Conservation (phyloP, 1,140 invertebrate species). For the Bradysia coprophila region DNA sequence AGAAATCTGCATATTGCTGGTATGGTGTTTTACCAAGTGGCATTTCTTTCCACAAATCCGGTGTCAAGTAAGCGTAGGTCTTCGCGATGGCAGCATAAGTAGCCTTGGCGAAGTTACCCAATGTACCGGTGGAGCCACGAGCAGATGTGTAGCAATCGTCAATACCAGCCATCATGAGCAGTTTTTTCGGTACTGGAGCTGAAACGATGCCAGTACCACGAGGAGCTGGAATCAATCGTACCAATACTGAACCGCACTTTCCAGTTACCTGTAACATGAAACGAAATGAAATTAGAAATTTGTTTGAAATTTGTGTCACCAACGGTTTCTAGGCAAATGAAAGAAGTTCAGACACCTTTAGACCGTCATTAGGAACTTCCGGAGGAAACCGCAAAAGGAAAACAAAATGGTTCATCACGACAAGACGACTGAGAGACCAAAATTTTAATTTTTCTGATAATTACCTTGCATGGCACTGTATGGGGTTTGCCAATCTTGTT, state of each 20-base stretch:
- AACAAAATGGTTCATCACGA: constrained; percentile 12
- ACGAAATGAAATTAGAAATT: constrained; percentile 10
- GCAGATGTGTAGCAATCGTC: constrained; percentile 98
- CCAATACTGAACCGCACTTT: constrained; percentile 96
- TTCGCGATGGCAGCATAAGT: constrained; percentile 97
- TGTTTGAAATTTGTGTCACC: constrained; percentile 1
- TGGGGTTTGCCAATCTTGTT: constrained; percentile 99
- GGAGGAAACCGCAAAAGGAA: constrained; percentile 38
- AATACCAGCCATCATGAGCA: constrained; percentile 97
- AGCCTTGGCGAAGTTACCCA: constrained; percentile 99
- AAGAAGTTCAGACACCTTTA: constrained; percentile 28
- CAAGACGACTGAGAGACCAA: constrained; percentile 32
- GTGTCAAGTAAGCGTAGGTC: constrained; percentile 96
- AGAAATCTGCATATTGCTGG: constrained; percentile 81
- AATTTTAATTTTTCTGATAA: constrained; percentile 11
- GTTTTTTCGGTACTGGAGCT: constrained; percentile 96
- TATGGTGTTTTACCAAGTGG: constrained; percentile 78
- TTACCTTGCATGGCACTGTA: constrained; percentile 97
- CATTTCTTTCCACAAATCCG: constrained; percentile 94
- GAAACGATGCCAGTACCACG: constrained; percentile 99
- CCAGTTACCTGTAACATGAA: constrained; percentile 96
- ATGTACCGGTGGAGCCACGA: constrained; percentile 88
- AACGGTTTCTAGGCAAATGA: too few relatives aligned
- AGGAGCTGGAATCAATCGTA: constrained; percentile 92
- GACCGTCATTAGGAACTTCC: constrained; percentile 30